Percentiles rank a stretch among this genome's conserved stretches.
Conservation (phyloP, 53 echinoderm and acorn worm species). For the Antedon mediterranea region DNA sequence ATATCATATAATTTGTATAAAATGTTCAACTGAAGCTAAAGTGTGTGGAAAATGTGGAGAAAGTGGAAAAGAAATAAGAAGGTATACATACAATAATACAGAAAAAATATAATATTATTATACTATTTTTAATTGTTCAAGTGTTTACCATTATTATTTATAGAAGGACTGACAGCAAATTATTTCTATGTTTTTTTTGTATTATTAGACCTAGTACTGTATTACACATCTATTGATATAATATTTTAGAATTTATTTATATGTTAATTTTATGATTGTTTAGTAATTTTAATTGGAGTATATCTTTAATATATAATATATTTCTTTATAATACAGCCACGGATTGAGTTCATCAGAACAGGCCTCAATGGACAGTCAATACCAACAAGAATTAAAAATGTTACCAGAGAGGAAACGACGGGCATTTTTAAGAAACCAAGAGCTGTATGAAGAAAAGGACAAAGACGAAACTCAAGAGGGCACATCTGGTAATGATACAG, state of each 20-base stretch:
- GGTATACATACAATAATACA: conserved; percentile 19
- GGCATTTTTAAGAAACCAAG: conserved; percentile 32
- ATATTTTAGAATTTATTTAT: too few species aligned
- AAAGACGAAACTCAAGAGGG: not conserved
- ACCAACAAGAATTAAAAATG: conserved; percentile 28
- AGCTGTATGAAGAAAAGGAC: conserved; percentile 3
- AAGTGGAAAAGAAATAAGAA: conserved; percentile 8
- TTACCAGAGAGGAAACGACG: conserved; percentile 48
- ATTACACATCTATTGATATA: too few species aligned
- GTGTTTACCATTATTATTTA: too few species aligned
- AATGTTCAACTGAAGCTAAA: conserved; percentile 32
- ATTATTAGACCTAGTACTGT: too few species aligned
- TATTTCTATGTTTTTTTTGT: too few species aligned
- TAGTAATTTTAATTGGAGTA: too few species aligned
- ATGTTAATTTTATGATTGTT: too few species aligned
- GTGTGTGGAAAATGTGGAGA: conserved; percentile 71
- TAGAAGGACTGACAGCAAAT: too few species aligned
- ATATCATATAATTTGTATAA: conserved; percentile 59
- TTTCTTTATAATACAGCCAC: conserved; percentile 4
- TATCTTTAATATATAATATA: not conserved
- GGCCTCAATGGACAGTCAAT: conserved; percentile 28
- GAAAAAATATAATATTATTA: too few species aligned
- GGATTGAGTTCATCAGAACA: conserved; percentile 22
- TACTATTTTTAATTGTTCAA: too few species aligned
- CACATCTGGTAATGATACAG: conserved; percentile 4